Percentiles rank a stretch among this genome's conserved stretches.
phyloP scores from a whole-genome alignment of 2,888 invertebrate species.

The Dyspetes luteomarginatus region DNA sequence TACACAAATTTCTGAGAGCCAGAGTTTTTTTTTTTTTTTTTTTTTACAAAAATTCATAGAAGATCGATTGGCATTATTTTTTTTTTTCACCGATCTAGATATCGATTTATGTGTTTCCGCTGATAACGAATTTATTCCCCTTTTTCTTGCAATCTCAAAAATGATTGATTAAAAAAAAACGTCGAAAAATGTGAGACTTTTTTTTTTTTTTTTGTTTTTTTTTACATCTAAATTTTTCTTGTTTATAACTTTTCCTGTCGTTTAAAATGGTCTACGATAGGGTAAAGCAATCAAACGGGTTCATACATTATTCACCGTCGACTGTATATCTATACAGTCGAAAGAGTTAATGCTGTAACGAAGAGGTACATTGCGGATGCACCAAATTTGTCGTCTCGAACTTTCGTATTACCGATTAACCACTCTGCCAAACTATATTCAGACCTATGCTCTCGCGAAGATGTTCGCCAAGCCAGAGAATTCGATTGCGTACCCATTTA shows the following conservation, averaged over 20 bases:
- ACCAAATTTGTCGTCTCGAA: slow-evolving; percentile 61
- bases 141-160: too few species aligned
- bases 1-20: too few species aligned
- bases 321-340: too few species aligned
- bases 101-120: too few species aligned
- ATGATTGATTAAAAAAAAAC: background rate
- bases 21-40: too few species aligned
- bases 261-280: background rate
- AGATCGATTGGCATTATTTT: too few species aligned
- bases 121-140: too few species aligned
- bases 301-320: background rate
- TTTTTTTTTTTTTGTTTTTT: background rate
- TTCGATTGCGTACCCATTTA: slow-evolving; percentile 65
- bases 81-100: too few species aligned
- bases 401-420: slow-evolving; percentile 73
- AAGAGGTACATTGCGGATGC: slow-evolving; percentile 34
- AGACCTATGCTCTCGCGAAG: background rate
- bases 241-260: background rate
- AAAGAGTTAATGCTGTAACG: slow-evolving; percentile 29
- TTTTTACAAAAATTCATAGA: too few species aligned
- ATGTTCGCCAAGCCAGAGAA: slow-evolving; percentile 33
- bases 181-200: background rate
- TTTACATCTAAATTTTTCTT: background rate
- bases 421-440: background rate
- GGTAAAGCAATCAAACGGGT: background rate